Conservation (phyloP, 2,113 vertebrate species). For the Chaenogobius annularis region DNA sequence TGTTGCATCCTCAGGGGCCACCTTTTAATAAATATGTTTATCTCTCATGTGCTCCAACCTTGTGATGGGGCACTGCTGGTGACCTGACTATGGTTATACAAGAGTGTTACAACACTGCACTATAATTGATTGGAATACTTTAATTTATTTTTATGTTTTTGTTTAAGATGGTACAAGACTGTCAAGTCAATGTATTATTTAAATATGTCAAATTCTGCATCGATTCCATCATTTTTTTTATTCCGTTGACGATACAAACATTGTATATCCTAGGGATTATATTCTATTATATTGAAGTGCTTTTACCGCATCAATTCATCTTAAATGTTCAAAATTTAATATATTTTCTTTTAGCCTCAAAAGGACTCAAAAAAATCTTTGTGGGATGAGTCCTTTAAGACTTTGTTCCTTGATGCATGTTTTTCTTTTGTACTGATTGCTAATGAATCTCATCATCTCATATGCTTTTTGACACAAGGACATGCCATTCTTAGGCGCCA, state of each 20-base stretch:
- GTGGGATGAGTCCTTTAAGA: neutral
- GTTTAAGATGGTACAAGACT: neutral
- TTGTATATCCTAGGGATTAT: too few relatives aligned
- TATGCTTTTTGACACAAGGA: slow-evolving; percentile 14
- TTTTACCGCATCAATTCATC: too few relatives aligned
- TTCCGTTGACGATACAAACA: too few relatives aligned
- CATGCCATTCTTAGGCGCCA: slow-evolving; percentile 33
- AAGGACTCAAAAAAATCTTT: too few relatives aligned
- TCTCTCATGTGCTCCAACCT: slow-evolving; percentile 45
- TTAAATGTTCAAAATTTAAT: too few relatives aligned
- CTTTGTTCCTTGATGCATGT: neutral
- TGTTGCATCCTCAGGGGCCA: slow-evolving; percentile 7
- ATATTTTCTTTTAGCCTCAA: too few relatives aligned
- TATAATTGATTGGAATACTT: slow-evolving; percentile 6
- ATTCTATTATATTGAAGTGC: too few relatives aligned
- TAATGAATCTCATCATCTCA: slow-evolving; percentile 17
- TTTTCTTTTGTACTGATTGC: slow-evolving; percentile 3
- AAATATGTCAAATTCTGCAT: too few relatives aligned
- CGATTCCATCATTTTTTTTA: too few relatives aligned
- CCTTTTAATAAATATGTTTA: slow-evolving; percentile 7
- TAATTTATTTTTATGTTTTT: neutral
- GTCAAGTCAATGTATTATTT: too few relatives aligned
- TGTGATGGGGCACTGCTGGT: slow-evolving; percentile 33
- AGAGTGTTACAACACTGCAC: neutral
- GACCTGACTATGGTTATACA: slow-evolving; percentile 15